Percentiles rank a stretch among this genome's conserved stretches.
Conservation (phyloP, 1,140 invertebrate genomes). For the Cylas formicarius region DNA sequence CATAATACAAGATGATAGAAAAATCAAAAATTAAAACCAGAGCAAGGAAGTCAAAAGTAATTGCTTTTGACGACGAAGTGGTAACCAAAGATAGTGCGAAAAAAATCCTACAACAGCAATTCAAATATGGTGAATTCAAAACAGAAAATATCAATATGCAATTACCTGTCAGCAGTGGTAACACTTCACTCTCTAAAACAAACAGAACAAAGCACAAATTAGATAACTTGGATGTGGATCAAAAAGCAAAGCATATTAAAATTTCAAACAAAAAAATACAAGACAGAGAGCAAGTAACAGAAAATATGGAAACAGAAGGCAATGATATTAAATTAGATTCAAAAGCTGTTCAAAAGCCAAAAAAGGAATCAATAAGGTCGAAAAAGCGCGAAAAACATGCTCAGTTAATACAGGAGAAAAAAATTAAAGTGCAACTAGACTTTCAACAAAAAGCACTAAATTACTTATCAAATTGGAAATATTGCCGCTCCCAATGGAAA, state of each 20-base stretch:
- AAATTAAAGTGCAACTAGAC: slow-evolving; percentile 26
- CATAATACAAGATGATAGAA: too few relatives aligned
- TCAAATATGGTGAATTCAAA: slow-evolving; percentile 7
- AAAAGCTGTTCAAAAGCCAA: slow-evolving; percentile 13
- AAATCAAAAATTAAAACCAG: too few relatives aligned
- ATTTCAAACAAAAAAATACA: neutral
- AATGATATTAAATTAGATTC: slow-evolving; percentile 1
- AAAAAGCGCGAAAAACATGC: slow-evolving; percentile 28
- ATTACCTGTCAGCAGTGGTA: too few relatives aligned
- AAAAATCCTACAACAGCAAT: slow-evolving; percentile 14
- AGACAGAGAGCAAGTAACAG: slow-evolving; percentile 8
- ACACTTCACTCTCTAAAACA: too few relatives aligned
- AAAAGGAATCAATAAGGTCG: slow-evolving; percentile 28
- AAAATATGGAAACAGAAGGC: neutral
- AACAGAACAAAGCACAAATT: neutral
- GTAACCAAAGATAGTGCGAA: slow-evolving; percentile 22
- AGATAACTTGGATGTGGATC: neutral
- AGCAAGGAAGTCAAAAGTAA: slow-evolving; percentile 16
- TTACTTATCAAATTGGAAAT: slow-evolving; percentile 62
- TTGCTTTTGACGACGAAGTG: slow-evolving; percentile 27
- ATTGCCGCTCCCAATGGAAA: slow-evolving; percentile 62
- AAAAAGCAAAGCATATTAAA: slow-evolving; percentile 1
- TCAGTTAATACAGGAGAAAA: slow-evolving; percentile 28
- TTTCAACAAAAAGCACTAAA: slow-evolving; percentile 43
- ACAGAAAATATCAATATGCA: neutral